Percentiles rank a stretch among this genome's conserved stretches.
These are phyloP conservation scores for Gymnobelideus leadbeateri DNA, from an alignment of 2,113 vertebrate genomes.

Conservation along the genomic window DNA sequence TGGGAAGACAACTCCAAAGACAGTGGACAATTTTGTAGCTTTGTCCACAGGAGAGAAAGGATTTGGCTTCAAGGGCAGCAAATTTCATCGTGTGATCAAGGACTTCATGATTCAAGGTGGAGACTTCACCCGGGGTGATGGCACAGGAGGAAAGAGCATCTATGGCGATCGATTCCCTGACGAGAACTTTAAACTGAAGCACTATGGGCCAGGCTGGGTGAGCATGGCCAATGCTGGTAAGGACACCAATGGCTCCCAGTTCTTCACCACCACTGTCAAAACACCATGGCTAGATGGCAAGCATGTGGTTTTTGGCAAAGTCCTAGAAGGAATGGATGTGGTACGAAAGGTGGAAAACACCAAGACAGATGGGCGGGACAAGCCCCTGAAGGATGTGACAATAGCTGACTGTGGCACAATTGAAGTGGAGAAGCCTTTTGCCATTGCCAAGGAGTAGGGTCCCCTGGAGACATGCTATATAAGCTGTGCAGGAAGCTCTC, in stretches of 20 bases:
- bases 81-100: conserved; percentile 97
- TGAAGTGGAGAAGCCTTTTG: conserved; percentile 94
- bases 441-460: conserved; percentile 92
- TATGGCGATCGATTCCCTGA: conserved; percentile 97
- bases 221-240: conserved; percentile 99
- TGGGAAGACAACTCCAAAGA: conserved; percentile 98
- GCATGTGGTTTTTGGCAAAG: conserved; percentile 96
- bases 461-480: accelerated
- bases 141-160: conserved; percentile 98
- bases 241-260: conserved; percentile 98
- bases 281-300: conserved; percentile 96
- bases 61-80: conserved; percentile 96
- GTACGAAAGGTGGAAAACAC: conserved; percentile 92
- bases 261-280: conserved; percentile 96
- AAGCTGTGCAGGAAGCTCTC: neutral
- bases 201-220: conserved; percentile 94
- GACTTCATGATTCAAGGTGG: conserved; percentile 99
- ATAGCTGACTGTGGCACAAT: conserved; percentile 91
- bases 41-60: conserved; percentile 99
- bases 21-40: conserved; percentile 93
- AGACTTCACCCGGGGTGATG: conserved; percentile 97
- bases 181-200: conserved; percentile 99
- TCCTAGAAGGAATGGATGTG: conserved; percentile 96
- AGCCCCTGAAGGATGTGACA: conserved; percentile 92
- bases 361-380: conserved; percentile 93